These are phyloP conservation scores for Leguminivora glycinivorella DNA, from an alignment of 1,140 invertebrate species.

Conservation along the genomic window DNA sequence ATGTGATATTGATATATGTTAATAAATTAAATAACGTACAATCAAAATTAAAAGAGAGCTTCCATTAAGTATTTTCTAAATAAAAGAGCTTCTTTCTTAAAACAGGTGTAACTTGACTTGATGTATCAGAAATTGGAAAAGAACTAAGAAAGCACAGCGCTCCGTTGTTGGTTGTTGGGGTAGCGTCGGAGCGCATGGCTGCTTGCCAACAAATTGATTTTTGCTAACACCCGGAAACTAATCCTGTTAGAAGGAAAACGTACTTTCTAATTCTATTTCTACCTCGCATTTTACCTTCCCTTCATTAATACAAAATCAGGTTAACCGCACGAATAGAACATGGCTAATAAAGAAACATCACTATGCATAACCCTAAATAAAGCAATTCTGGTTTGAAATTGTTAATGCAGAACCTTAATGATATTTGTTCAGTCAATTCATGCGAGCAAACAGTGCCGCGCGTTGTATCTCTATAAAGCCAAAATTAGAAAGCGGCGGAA, in stretches of 20 bases:
- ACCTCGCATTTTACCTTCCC: slow-evolving; percentile 27
- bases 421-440: slow-evolving; percentile 54
- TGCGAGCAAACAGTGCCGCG: slow-evolving; percentile 20
- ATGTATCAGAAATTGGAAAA: background rate
- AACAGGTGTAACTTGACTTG: background rate
- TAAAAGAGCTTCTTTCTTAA: too few species aligned
- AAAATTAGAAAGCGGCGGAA: background rate
- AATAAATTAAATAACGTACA: too few species aligned
- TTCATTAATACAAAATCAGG: slow-evolving; percentile 22
- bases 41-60: too few species aligned
- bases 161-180: background rate
- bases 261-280: slow-evolving; percentile 10
- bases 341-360: slow-evolving; percentile 11
- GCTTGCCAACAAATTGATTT: slow-evolving; percentile 42
- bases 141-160: slow-evolving; percentile 1
- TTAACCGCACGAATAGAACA: background rate
- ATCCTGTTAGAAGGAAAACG: slow-evolving; percentile 31
- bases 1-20: too few species aligned
- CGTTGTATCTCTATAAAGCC: slow-evolving; percentile 3
- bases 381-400: slow-evolving; percentile 55
- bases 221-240: slow-evolving; percentile 35
- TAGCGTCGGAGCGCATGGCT: slow-evolving; percentile 23
- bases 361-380: slow-evolving; percentile 41
- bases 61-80: too few species aligned
- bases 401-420: slow-evolving; percentile 50